Evolutionary conservation across 2,797 vertebrate species (phyloP).

Genomic region (Falco biarmicus): DNA sequence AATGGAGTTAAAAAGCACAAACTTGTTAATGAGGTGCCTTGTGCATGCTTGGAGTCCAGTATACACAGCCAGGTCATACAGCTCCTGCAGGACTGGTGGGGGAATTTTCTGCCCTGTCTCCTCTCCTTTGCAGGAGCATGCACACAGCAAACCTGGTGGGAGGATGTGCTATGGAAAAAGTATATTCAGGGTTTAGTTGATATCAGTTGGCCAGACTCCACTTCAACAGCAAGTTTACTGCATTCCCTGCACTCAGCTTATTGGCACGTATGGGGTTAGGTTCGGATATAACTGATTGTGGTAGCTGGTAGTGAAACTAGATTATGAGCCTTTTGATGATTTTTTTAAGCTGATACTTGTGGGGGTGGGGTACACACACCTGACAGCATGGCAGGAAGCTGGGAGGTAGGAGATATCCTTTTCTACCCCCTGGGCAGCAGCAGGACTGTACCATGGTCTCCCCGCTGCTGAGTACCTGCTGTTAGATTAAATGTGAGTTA

Average conservation of each 20-base stretch:
- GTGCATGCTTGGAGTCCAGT: neutral
- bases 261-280: neutral
- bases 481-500: neutral
- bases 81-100: neutral
- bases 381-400: neutral
- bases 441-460: neutral
- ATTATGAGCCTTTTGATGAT: neutral
- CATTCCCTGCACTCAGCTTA: neutral
- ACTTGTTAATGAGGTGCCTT: neutral
- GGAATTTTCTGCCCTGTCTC: neutral
- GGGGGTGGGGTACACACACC: rapidly evolving
- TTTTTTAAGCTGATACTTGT: neutral
- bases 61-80: neutral
- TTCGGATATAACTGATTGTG: neutral
- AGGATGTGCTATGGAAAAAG: neutral
- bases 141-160: neutral
- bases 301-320: neutral
- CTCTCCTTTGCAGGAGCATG: neutral
- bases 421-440: neutral
- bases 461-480: neutral
- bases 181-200: neutral
- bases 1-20: neutral
- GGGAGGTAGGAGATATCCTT: neutral
- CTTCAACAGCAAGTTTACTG: neutral
- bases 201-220: neutral